Percentiles rank a stretch among this genome's conserved stretches.
Conservation (phyloP, 2,113 vertebrate species). For the Archocentrus centrarchus region DNA sequence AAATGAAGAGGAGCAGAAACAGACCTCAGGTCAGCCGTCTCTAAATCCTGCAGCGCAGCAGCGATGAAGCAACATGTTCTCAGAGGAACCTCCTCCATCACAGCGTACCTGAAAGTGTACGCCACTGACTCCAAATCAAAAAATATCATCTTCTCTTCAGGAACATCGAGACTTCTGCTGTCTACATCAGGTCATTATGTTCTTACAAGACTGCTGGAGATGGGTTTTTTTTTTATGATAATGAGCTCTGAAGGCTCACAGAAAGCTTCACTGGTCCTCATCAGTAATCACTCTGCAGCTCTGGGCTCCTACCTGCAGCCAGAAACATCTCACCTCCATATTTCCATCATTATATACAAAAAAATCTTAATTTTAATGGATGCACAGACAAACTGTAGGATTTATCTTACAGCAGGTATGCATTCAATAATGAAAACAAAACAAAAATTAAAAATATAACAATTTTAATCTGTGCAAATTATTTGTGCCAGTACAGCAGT, state of each 20-base stretch:
- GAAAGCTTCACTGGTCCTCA: not conserved
- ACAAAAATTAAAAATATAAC: fast-evolving
- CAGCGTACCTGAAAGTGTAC: not conserved
- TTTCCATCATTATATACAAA: not conserved
- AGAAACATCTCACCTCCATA: not conserved
- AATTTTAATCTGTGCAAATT: fast-evolving
- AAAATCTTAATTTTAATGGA: not conserved
- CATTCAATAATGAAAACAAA: fast-evolving
- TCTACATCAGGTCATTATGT: not conserved
- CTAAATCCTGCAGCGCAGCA: no score
- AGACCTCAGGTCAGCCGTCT: no score
- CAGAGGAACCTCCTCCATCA: no score
- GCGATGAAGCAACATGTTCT: not conserved
- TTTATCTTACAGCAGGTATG: not conserved
- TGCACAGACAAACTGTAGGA: not conserved
- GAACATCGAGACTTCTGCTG: not conserved
- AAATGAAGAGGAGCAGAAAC: not conserved
- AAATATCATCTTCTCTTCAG: fast-evolving
- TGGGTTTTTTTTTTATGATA: not conserved
- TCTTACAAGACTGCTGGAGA: not conserved
- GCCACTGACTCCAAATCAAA: not conserved
- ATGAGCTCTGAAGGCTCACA: not conserved
- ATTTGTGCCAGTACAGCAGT: no score
- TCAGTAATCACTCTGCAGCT: not conserved
- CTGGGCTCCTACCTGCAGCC: not conserved